Evolutionary conservation across 2,888 invertebrate genomes (phyloP).

Genomic region (Cheilosia vulpina): DNA sequence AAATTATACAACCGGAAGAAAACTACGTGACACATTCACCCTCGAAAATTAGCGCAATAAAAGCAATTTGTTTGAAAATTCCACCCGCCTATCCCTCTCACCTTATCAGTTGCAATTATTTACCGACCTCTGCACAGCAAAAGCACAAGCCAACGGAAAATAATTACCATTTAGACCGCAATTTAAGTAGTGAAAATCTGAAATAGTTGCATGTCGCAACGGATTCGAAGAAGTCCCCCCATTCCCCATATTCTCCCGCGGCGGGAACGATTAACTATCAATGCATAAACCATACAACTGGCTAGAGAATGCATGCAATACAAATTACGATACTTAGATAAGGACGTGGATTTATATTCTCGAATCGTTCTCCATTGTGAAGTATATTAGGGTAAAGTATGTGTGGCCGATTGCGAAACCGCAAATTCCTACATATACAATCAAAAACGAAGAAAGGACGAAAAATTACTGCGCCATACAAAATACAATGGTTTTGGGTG

Average conservation of each 20-base stretch:
- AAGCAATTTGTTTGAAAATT: slow-evolving; percentile 67
- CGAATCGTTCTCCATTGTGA: slow-evolving; percentile 63
- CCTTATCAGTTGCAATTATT: slow-evolving; percentile 69
- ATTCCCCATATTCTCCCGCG: background rate
- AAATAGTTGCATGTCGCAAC: slow-evolving; percentile 68
- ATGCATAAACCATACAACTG: slow-evolving; percentile 69
- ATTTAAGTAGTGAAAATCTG: slow-evolving; percentile 71
- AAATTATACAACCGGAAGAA: slow-evolving; percentile 51
- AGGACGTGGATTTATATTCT: slow-evolving; percentile 73
- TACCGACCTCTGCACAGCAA: slow-evolving; percentile 38
- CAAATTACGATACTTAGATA: slow-evolving; percentile 73
- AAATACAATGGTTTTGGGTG: slow-evolving; percentile 8
- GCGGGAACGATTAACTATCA: slow-evolving; percentile 68
- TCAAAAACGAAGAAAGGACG: slow-evolving; percentile 64
- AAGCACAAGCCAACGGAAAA: slow-evolving; percentile 61
- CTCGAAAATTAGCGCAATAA: slow-evolving; percentile 61
- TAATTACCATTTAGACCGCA: slow-evolving; percentile 73
- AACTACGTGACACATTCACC: slow-evolving; percentile 49
- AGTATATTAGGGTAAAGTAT: slow-evolving; percentile 52
- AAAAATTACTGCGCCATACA: slow-evolving; percentile 50
- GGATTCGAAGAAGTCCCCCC: slow-evolving; percentile 5
- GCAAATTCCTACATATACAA: slow-evolving; percentile 35
- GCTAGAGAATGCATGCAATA: slow-evolving; percentile 69
- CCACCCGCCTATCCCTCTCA: background rate
- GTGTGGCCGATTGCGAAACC: slow-evolving; percentile 63